Base-by-base conservation (phyloP, 2,113 vertebrate genomes). In the Sprattus sprattus region DNA sequence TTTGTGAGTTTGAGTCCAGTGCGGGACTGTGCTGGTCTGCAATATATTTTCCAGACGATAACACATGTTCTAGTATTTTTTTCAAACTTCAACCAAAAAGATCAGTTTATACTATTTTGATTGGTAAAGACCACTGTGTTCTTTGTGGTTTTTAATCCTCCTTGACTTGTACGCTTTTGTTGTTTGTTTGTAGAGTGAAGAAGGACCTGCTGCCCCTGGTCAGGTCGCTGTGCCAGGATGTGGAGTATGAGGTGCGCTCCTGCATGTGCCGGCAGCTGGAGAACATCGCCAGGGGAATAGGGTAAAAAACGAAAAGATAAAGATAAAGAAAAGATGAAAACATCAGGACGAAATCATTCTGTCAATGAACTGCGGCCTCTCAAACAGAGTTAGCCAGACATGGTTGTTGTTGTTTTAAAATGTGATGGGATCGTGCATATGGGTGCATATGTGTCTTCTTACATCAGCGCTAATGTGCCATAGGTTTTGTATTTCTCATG, bases 261-360 rank as follows among this genome's bases (percentile, higher is more conserved):
- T 98, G 96, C 83, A 98, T 99, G 95, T 98, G 97, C 91, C 96
- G 93, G 78, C 97, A 99, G 20, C 92, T 99, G 92, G 98, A 99
- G 92, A 95, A 92, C 85, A 95, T 99, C 87, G 96, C 97, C 91
- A 95, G 96, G 89, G 97, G 96, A 85, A 90, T 96, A 86, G 97
- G 97, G 98, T 99, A 94, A 96, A 95, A 86, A 95, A 86, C 50
- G 16, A 18, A 78, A 39, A 15, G 13, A 75, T 15, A 78, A 28
- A 67, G 9, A 67, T 67, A 1, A 67, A 28, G n/a, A 67, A 25
- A 25, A 67, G 64, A 25, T 28, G 64, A 13, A 32, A 32, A 4
- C 2, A 39, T 11, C 71, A 78, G 32, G 0, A 15, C 28, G 44
- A 13, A 78, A 39, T 44, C 39, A 39, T 11, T 5, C 25, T 75